A percentile compares a stretch with the other conserved stretches of the same genome.
These are phyloP conservation scores for Thryonomys swinderianus DNA, from an alignment of 2,113 vertebrate species.

Conservation along the genomic window DNA sequence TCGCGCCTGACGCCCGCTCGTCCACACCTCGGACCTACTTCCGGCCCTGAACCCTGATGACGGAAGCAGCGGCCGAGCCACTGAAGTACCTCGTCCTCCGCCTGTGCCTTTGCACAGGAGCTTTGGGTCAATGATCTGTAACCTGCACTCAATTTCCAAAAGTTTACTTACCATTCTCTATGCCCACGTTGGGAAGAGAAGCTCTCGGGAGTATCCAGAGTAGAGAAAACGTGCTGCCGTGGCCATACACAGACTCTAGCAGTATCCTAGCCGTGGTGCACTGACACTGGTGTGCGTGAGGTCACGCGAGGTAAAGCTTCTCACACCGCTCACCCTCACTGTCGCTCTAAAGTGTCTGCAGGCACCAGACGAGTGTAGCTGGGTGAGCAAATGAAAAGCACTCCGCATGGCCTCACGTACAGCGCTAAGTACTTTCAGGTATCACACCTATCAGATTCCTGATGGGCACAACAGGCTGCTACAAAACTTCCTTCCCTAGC, in stretches of 20 bases:
- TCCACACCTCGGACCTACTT: background rate
- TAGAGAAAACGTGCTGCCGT: background rate
- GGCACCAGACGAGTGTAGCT: background rate
- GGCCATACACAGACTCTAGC: background rate
- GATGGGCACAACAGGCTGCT: background rate
- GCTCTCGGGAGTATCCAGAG: background rate
- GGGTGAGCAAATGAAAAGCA: background rate
- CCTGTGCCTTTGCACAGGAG: background rate
- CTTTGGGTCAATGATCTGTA: background rate
- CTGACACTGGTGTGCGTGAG: background rate
- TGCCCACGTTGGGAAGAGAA: background rate
- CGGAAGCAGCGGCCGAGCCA: background rate
- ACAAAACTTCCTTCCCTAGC: background rate
- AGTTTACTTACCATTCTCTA: background rate
- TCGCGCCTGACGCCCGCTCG: background rate
- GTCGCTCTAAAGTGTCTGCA: background rate
- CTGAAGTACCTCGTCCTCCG: background rate
- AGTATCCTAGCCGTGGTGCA: background rate
- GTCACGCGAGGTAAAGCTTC: background rate
- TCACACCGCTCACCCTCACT: background rate
- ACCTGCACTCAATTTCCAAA: background rate
- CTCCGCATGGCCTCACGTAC: background rate
- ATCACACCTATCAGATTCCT: background rate
- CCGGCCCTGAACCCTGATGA: background rate
- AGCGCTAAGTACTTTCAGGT: background rate